phyloP scores from a whole-genome alignment of 2,888 invertebrate genomes.

The Amblyjoppa fuscipennis region DNA sequence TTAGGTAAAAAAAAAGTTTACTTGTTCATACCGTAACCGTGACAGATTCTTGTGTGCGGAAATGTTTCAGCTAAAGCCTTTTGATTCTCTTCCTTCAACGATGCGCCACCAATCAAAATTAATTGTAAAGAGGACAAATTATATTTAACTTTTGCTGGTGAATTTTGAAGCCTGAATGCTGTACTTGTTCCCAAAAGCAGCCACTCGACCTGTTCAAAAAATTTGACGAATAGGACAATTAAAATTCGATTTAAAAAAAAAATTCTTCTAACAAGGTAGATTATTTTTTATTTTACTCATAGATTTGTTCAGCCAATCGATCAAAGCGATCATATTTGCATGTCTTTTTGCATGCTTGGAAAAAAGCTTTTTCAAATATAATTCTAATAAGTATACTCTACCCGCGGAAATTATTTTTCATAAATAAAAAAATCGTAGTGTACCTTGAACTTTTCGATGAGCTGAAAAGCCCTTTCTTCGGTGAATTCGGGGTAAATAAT shows the following conservation, averaged over 20 bases:
- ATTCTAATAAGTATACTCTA: too few species aligned
- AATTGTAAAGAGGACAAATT: constrained; percentile 72
- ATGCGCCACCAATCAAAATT: constrained; percentile 72
- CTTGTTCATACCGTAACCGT: constrained; percentile 71
- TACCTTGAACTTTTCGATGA: constrained; percentile 71
- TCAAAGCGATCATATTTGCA: too few species aligned
- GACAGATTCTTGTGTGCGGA: constrained; percentile 66
- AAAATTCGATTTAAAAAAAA: background rate
- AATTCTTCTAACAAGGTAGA: too few species aligned
- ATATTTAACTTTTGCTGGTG: constrained; percentile 68
- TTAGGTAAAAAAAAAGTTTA: background rate
- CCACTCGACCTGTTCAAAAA: constrained; percentile 1
- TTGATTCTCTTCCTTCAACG: constrained; percentile 68
- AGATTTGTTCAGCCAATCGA: too few species aligned
- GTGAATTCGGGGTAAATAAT: constrained; percentile 48
- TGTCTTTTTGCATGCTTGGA: too few species aligned
- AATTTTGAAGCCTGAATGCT: background rate
- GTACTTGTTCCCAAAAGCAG: constrained; percentile 7
- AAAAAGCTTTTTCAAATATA: too few species aligned
- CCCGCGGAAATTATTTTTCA: too few species aligned
- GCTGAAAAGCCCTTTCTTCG: constrained; percentile 59
- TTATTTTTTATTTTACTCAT: too few species aligned
- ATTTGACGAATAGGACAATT: background rate
- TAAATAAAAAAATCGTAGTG: background rate
- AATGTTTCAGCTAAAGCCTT: constrained; percentile 65